A percentile compares a stretch with the other conserved stretches of the same genome.
These are phyloP conservation scores for Sylvia atricapilla DNA, from an alignment of 2,113 vertebrate species.

Conservation along the genomic window DNA sequence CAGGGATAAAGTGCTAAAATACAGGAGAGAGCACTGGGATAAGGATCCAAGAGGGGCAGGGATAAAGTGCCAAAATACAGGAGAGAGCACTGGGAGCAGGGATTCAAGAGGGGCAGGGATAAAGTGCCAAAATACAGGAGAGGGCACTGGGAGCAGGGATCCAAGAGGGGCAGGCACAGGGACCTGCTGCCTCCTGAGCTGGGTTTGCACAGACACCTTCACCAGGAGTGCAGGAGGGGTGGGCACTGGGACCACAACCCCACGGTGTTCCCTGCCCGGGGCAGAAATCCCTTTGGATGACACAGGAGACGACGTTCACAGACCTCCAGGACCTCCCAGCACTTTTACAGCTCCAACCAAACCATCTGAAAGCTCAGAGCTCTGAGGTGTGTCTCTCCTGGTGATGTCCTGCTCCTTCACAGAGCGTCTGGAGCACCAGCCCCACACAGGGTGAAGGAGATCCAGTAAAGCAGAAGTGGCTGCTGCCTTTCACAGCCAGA, in stretches of 20 bases:
- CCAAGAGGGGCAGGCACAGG: background rate
- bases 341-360: background rate
- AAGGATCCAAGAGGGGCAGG: background rate
- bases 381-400: background rate
- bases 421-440: background rate
- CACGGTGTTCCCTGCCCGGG: background rate
- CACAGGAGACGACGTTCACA: background rate
- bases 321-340: background rate
- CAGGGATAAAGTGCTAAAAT: background rate
- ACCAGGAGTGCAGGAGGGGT: background rate
- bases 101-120: background rate
- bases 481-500: background rate
- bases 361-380: background rate
- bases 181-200: background rate
- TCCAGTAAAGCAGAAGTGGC: background rate
- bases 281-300: background rate
- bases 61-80: background rate
- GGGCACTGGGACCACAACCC: background rate
- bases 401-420: background rate
- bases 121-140: too few species aligned
- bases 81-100: background rate
- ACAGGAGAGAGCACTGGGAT: fast-evolving
- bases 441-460: background rate
- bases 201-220: background rate
- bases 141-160: background rate